Evolutionary conservation across 1,140 invertebrate species (phyloP).

Genomic region (Idris sp.): DNA sequence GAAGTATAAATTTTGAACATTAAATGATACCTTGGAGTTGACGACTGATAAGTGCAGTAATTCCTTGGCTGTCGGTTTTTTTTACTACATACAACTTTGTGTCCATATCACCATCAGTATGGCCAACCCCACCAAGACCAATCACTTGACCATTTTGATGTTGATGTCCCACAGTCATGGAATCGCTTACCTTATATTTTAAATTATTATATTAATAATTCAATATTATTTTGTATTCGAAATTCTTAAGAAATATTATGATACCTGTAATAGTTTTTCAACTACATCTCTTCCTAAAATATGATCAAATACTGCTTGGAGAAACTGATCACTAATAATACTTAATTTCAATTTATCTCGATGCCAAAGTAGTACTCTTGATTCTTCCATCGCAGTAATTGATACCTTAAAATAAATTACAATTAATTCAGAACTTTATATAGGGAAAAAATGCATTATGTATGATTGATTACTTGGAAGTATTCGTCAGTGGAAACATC

Average conservation of each 20-base stretch:
- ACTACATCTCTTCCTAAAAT: slow-evolving; percentile 93
- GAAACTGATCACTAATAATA: slow-evolving; percentile 89
- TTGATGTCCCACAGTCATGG: slow-evolving; percentile 86
- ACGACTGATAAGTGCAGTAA: slow-evolving; percentile 86
- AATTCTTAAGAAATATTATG: no score
- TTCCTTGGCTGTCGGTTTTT: slow-evolving; percentile 86
- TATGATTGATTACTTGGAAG: slow-evolving; percentile 84
- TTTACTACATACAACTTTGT: slow-evolving; percentile 87
- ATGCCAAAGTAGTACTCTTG: slow-evolving; percentile 91
- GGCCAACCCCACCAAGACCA: slow-evolving; percentile 67
- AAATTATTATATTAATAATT: no score
- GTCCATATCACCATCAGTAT: slow-evolving; percentile 81
- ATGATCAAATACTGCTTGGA: slow-evolving; percentile 91
- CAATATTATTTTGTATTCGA: no score
- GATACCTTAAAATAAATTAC: slow-evolving; percentile 81
- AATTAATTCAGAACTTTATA: no score
- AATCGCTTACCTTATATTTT: slow-evolving; percentile 86
- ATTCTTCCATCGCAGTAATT: slow-evolving; percentile 92
- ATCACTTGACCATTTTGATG: slow-evolving; percentile 82
- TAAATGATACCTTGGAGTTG: slow-evolving; percentile 90
- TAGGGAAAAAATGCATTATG: not conserved
- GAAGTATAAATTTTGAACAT: no score
- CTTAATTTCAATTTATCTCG: slow-evolving; percentile 90
- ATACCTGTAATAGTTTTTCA: slow-evolving; percentile 92
- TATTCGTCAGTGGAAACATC: slow-evolving; percentile 92